phyloP scores from a whole-genome alignment of 2,113 vertebrate genomes.

The Columba janthina region DNA sequence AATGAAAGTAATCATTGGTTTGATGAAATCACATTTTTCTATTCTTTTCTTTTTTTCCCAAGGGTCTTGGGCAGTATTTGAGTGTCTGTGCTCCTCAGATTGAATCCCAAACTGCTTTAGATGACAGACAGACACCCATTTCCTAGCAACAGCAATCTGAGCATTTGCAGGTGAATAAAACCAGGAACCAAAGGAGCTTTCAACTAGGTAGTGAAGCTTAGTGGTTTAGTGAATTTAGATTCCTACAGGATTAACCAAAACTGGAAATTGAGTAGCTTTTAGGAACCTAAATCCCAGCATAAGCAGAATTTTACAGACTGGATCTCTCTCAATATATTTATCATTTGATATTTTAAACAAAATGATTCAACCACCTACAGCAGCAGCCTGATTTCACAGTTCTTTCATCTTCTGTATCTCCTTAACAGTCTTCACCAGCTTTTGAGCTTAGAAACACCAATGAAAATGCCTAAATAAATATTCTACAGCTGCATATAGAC shows the following conservation, averaged over 20 bases:
- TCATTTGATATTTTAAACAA: background rate
- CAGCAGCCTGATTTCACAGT: background rate
- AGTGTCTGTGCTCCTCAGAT: background rate
- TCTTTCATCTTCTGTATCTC: background rate
- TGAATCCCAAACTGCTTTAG: background rate
- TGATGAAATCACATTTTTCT: background rate
- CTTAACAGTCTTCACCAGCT: background rate
- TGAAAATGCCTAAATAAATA: background rate
- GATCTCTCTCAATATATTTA: background rate
- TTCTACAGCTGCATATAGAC: background rate
- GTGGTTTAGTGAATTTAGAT: background rate
- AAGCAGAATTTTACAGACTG: background rate
- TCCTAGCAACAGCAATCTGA: background rate
- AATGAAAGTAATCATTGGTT: background rate
- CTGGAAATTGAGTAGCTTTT: background rate
- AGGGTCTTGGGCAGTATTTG: background rate
- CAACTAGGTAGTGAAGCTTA: background rate
- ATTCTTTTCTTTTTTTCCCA: background rate
- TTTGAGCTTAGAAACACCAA: background rate
- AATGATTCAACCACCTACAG: background rate
- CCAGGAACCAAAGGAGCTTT: background rate
- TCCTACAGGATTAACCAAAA: background rate
- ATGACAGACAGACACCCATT: background rate
- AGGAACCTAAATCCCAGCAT: background rate
- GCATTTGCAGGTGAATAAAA: slow-evolving; percentile 6